Evolutionary conservation across 2,113 vertebrate species (phyloP).

Genomic region (Zonotrichia leucophrys): DNA sequence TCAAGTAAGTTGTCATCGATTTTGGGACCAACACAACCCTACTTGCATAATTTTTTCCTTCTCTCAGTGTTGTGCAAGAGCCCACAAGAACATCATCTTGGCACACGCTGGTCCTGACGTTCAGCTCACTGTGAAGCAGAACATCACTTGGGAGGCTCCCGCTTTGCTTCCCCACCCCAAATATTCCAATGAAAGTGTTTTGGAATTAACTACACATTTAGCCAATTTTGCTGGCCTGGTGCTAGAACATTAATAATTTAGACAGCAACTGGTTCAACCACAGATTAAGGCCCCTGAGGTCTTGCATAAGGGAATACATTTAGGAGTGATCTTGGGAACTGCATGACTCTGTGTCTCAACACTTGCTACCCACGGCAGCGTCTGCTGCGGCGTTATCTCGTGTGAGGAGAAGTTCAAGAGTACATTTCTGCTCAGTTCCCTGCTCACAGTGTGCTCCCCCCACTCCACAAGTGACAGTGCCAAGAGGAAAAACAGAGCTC

Average conservation of each 20-base stretch:
- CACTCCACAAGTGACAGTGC: background rate
- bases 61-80: background rate
- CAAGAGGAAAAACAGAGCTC: background rate
- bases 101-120: background rate
- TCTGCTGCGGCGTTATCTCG: background rate
- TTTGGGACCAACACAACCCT: background rate
- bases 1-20: accelerated
- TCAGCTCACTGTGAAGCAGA: background rate
- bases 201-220: slow-evolving; percentile 14
- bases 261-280: slow-evolving; percentile 5
- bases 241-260: background rate
- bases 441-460: background rate
- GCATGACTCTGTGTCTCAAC: background rate
- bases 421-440: background rate
- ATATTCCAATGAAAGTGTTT: slow-evolving; percentile 3
- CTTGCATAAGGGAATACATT: background rate
- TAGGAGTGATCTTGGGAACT: background rate
- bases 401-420: background rate
- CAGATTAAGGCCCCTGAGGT: background rate
- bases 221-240: background rate
- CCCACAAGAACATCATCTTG: background rate
- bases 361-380: accelerated
- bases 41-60: background rate
- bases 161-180: slow-evolving; percentile 21
- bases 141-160: background rate